Percentiles rank a stretch among this genome's conserved stretches.
phyloP scores from a whole-genome alignment of 2,113 vertebrate species.

The Shinisaurus crocodilurus region DNA sequence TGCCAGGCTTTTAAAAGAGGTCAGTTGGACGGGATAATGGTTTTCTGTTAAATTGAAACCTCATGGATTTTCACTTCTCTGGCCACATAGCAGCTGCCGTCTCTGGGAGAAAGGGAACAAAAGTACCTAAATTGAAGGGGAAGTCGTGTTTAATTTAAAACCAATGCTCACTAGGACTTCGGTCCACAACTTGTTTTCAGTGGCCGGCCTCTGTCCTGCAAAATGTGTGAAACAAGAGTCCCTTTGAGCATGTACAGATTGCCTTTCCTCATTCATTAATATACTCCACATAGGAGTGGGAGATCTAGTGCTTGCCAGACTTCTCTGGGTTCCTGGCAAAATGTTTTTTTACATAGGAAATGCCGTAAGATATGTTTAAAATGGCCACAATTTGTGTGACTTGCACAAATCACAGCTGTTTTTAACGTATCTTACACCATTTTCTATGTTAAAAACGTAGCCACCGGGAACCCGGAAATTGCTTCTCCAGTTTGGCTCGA shows the following conservation, averaged over 20 bases:
- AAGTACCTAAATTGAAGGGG: constrained; percentile 27
- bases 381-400: no score
- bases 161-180: neutral
- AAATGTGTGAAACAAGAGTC: neutral
- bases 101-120: constrained; percentile 19
- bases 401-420: no score
- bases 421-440: no score
- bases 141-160: neutral
- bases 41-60: constrained; percentile 59
- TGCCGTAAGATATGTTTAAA: no score
- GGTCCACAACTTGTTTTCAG: neutral
- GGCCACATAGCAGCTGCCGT: neutral
- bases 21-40: constrained; percentile 47
- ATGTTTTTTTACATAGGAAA: no score
- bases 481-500: no score
- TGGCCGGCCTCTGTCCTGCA: neutral
- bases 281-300: neutral
- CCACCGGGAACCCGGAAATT: no score
- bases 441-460: no score
- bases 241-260: no score
- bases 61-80: constrained; percentile 54
- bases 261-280: neutral
- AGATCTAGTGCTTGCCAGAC: no score
- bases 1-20: constrained; percentile 38
- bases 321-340: no score